A percentile compares a stretch with the other conserved stretches of the same genome.
These are phyloP conservation scores for Eugnorisma glareosa DNA, from an alignment of 2,888 invertebrate genomes.

Conservation along the genomic window DNA sequence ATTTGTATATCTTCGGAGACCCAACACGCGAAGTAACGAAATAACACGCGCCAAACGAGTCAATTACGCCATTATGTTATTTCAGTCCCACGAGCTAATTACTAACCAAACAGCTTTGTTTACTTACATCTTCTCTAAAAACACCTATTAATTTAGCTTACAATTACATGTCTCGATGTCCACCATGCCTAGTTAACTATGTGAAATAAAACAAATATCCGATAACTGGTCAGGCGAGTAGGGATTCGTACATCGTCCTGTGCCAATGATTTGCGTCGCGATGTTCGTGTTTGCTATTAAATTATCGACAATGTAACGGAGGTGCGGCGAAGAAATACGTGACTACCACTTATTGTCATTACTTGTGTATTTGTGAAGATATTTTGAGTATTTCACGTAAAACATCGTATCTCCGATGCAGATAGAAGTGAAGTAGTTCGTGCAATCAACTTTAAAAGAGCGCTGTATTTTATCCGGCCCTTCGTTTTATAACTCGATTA, in stretches of 20 bases:
- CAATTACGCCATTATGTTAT: constrained; percentile 77
- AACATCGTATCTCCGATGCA: constrained; percentile 21
- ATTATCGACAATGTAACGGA: constrained; percentile 68
- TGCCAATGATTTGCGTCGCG: constrained; percentile 70
- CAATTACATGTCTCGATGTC: constrained; percentile 68
- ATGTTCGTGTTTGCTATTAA: constrained; percentile 68
- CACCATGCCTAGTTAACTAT: constrained; percentile 66
- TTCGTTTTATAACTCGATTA: constrained; percentile 79
- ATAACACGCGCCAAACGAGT: constrained; percentile 75
- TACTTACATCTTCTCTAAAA: constrained; percentile 71
- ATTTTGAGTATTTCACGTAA: constrained; percentile 35
- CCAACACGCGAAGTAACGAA: constrained; percentile 70
- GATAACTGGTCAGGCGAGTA: constrained; percentile 67
- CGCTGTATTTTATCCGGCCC: constrained; percentile 66
- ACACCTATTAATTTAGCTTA: constrained; percentile 66
- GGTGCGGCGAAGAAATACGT: constrained; percentile 66
- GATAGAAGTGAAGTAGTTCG: constrained; percentile 39
- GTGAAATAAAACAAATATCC: constrained; percentile 63
- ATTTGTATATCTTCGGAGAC: constrained; percentile 64
- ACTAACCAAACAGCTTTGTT: constrained; percentile 75
- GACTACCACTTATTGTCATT: constrained; percentile 67
- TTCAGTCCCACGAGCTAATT: constrained; percentile 70
- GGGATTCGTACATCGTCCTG: constrained; percentile 61
- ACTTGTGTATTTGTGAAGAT: constrained; percentile 54
- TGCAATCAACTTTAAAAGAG: constrained; percentile 61